These are phyloP conservation scores for Noctilio leporinus DNA, from an alignment of 2,113 vertebrate species.

Conservation along the genomic window DNA sequence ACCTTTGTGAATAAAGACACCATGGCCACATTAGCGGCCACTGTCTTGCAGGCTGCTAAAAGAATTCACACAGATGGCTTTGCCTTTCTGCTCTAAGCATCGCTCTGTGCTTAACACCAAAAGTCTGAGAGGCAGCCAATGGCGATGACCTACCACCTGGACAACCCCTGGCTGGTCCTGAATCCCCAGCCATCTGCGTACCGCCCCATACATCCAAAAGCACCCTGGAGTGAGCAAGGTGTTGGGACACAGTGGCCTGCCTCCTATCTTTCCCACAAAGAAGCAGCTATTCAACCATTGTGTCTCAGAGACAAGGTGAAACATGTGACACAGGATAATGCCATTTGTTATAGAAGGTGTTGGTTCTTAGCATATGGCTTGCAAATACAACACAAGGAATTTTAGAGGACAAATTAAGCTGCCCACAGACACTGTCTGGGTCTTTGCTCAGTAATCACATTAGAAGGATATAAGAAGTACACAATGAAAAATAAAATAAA, in stretches of 20 bases:
- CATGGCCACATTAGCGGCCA: no score
- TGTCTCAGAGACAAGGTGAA: not conserved
- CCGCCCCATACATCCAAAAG: not conserved
- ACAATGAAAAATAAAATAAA: not conserved
- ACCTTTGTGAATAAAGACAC: rapidly evolving
- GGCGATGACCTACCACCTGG: not conserved
- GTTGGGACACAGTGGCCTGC: not conserved
- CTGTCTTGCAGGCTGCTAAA: not conserved
- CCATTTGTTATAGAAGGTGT: not conserved
- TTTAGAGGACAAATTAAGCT: not conserved
- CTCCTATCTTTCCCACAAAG: not conserved
- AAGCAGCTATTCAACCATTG: not conserved
- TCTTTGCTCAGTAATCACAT: not conserved
- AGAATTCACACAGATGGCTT: not conserved
- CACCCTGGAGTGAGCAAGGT: no score
- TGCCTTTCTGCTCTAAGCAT: not conserved
- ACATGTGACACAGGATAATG: not conserved
- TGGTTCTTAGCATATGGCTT: not conserved
- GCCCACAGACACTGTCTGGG: not conserved
- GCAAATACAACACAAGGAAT: not conserved
- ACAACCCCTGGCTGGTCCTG: not conserved
- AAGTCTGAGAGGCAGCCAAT: not conserved
- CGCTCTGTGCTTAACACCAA: not conserved
- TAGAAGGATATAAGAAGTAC: not conserved
- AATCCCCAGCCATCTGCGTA: not conserved